Evolutionary conservation across 1,140 invertebrate species (phyloP).

Genomic region (Metopolophium dirhodum): DNA sequence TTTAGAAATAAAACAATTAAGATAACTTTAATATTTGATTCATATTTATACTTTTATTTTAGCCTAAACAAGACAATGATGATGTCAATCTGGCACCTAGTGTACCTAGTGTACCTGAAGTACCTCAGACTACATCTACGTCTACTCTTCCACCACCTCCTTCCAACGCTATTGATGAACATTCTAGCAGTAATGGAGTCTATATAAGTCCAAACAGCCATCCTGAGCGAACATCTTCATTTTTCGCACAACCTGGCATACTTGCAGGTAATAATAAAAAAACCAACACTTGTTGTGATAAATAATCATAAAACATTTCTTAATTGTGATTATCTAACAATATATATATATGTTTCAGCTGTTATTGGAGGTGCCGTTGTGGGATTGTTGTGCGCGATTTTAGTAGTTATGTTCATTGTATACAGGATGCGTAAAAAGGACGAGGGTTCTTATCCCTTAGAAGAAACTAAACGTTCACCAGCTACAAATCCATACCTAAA

Average conservation of each 20-base stretch:
- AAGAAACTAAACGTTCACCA: conserved; percentile 93
- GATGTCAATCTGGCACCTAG: conserved; percentile 8
- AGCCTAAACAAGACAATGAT: conserved; percentile 35
- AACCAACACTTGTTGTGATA: not conserved
- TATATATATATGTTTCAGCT: conserved; percentile 71
- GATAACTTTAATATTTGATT: not conserved
- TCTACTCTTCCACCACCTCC: conserved; percentile 26
- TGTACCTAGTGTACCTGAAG: conserved; percentile 26
- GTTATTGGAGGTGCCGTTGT: conserved; percentile 98
- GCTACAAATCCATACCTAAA: conserved; percentile 89
- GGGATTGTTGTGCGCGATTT: conserved; percentile 93
- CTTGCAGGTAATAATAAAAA: conserved; percentile 76
- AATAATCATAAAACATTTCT: not conserved
- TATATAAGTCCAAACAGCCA: conserved; percentile 53
- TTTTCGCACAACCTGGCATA: conserved; percentile 93
- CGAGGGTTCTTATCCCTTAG: conserved; percentile 96
- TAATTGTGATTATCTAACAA: not conserved
- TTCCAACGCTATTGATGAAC: conserved; percentile 44
- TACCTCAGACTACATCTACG: conserved; percentile 40
- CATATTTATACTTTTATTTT: not conserved
- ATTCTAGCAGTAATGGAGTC: conserved; percentile 43
- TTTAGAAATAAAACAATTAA: not conserved
- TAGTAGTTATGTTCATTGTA: conserved; percentile 99
- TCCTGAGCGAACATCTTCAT: conserved; percentile 79
- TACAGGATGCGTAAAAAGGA: conserved; percentile 99